Base-by-base conservation (phyloP, 2,113 vertebrate species). In the Oplegnathus fasciatus region DNA sequence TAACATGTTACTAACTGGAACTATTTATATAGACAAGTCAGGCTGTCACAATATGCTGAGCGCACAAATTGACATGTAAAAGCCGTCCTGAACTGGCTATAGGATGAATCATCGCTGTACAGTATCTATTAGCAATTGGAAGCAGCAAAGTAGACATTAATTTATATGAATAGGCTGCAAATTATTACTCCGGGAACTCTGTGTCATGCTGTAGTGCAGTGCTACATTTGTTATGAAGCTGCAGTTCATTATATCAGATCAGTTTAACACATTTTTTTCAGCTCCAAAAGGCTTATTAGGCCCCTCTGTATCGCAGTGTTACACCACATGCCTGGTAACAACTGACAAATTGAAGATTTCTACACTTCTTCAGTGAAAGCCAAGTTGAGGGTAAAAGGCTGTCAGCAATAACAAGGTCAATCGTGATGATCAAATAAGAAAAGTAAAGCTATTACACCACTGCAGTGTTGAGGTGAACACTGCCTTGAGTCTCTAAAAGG, bases 401-500 rank as follows among this genome's bases (percentile, higher is more conserved):
- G 82, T 75, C 65, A 48, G 66, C 0, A 69, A 66, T 64, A 86
- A 86, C 84, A 46, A 82, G 30, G 52, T 75, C 69, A 76, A 34
- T 22, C 9, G 18, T 20, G 34, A 62, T 9, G 28, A 82, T 82
- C 65, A 78, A 86, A 85, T 67, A 40, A 74, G 79, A 80, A 77
- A 60, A 54, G 15, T 60, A 46, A 73, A 86, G 80, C 74, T 61
- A 32, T 89, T 78, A 58, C 26, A 10, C 14, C 15, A 1, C 6
- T 30, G 34, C 52, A 42, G 15, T 32, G 65, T 55, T 32, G 77
- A 55, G 28, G n/a, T 24, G 66, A 89, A 46, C 3, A 5, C 69
- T 14, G 75, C 67, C 76, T 67, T 22, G 15, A 67, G 83, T 74
- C 28, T 57, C 44, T 77, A 71, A 85, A 76, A 75, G 60, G 83